A percentile compares a stretch with the other conserved stretches of the same genome.
phyloP scores from a whole-genome alignment of 2,888 invertebrate species.

The Cactoblastis cactorum region DNA sequence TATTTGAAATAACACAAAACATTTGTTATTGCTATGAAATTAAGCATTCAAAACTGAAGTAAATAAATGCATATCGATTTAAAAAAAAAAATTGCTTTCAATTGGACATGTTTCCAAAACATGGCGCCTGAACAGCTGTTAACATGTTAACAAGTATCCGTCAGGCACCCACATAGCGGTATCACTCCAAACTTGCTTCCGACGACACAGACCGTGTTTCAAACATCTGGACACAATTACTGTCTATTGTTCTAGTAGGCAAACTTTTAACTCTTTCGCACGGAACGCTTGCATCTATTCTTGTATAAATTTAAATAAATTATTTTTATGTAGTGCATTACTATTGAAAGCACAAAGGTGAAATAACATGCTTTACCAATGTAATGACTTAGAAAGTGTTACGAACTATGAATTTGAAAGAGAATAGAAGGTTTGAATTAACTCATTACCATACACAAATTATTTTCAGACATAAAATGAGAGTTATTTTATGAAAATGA shows the following conservation, averaged over 20 bases:
- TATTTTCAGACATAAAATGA: not conserved
- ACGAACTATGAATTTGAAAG: not conserved
- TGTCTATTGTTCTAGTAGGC: slow-evolving; percentile 9
- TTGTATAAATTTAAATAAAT: not conserved
- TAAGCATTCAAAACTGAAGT: too few species aligned
- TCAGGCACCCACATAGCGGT: slow-evolving; percentile 26
- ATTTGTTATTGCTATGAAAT: too few species aligned
- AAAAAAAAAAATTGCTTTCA: slow-evolving; percentile 24
- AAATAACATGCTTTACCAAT: slow-evolving; percentile 7
- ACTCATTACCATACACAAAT: not conserved
- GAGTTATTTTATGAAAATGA: not conserved
- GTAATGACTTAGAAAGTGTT: not conserved
- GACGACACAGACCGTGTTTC: slow-evolving; percentile 38
- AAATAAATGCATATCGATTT: too few species aligned
- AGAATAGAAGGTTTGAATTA: not conserved
- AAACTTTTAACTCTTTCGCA: not conserved
- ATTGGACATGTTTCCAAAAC: slow-evolving; percentile 32
- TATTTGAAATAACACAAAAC: not conserved
- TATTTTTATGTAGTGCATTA: not conserved
- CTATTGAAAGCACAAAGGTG: not conserved
- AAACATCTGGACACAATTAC: slow-evolving; percentile 30
- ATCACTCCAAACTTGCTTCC: slow-evolving; percentile 38
- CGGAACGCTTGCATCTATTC: not conserved
- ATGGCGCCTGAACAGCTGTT: slow-evolving; percentile 24
- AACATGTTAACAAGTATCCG: slow-evolving; percentile 26